These are phyloP conservation scores for Micromesistius poutassou DNA, from an alignment of 2,797 vertebrate species.

Conservation along the genomic window DNA sequence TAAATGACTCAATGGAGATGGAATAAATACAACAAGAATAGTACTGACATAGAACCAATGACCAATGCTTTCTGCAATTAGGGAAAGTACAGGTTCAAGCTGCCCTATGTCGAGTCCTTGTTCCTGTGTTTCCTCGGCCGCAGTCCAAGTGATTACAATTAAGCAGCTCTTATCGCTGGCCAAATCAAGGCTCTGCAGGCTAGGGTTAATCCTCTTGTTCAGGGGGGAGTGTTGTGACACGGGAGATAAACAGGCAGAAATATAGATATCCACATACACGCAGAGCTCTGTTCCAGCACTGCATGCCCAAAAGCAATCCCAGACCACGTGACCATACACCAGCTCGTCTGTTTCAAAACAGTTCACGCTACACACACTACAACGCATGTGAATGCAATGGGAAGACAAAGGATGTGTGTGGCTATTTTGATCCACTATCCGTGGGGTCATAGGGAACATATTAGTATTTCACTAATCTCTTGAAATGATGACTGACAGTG, in stretches of 20 bases:
- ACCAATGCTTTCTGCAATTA: background rate
- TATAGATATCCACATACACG: slow-evolving; percentile 7
- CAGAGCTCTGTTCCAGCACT: slow-evolving; percentile 14
- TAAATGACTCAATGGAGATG: background rate
- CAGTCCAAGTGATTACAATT: slow-evolving; percentile 72
- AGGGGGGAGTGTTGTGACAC: slow-evolving; percentile 14
- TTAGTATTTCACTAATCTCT: background rate
- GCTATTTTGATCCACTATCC: slow-evolving; percentile 17
- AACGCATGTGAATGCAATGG: background rate
- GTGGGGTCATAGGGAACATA: background rate
- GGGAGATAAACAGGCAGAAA: slow-evolving; percentile 16
- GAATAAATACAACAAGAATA: background rate
- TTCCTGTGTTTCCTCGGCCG: slow-evolving; percentile 44
- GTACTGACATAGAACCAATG: background rate
- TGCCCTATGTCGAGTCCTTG: slow-evolving; percentile 13
- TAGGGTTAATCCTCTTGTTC: slow-evolving; percentile 64
- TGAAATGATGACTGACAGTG: background rate
- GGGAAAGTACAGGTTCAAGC: background rate
- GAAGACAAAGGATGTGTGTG: slow-evolving; percentile 16
- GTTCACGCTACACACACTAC: background rate
- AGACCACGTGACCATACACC: background rate
- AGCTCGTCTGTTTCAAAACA: background rate
- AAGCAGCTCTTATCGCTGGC: slow-evolving; percentile 74
- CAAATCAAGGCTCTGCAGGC: slow-evolving; percentile 65
- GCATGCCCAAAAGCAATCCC: background rate